A percentile compares a stretch with the other conserved stretches of the same genome.
Conservation (phyloP, 2,888 invertebrate genomes). For the Eueremaeus valkanovi region DNA sequence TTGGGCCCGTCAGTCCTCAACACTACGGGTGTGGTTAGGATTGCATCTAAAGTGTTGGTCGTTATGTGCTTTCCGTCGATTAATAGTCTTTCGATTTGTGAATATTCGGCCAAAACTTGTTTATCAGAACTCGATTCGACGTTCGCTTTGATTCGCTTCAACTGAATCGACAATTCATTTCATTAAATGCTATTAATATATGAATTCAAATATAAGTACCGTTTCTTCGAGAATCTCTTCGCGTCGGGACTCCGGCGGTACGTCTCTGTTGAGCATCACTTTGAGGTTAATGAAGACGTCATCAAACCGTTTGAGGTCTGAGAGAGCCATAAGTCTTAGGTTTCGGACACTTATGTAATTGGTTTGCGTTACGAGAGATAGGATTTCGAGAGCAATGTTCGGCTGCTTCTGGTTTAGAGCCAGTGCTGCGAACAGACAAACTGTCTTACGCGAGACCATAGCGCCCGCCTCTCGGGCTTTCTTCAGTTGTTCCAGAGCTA, state of each 20-base stretch:
- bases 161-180: neutral
- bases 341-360: constrained; percentile 67
- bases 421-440: constrained; percentile 63
- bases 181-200: neutral
- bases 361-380: constrained; percentile 56
- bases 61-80: neutral
- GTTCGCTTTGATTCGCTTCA: neutral
- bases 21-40: neutral
- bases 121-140: neutral
- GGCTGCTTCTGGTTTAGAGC: constrained; percentile 66
- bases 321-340: constrained; percentile 62
- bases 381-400: constrained; percentile 64
- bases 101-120: neutral
- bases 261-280: constrained; percentile 55
- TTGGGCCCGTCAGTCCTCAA: neutral
- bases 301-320: constrained; percentile 61
- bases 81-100: constrained; percentile 9
- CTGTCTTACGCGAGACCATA: constrained; percentile 61
- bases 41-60: neutral
- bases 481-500: constrained; percentile 57
- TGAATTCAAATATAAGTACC: neutral
- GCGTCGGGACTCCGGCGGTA: constrained; percentile 27
- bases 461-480: constrained; percentile 60
- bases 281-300: constrained; percentile 63
- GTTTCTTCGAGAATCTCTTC: neutral